Evolutionary conservation across 2,797 vertebrate species (phyloP).

Genomic region (Propithecus perrieri): DNA sequence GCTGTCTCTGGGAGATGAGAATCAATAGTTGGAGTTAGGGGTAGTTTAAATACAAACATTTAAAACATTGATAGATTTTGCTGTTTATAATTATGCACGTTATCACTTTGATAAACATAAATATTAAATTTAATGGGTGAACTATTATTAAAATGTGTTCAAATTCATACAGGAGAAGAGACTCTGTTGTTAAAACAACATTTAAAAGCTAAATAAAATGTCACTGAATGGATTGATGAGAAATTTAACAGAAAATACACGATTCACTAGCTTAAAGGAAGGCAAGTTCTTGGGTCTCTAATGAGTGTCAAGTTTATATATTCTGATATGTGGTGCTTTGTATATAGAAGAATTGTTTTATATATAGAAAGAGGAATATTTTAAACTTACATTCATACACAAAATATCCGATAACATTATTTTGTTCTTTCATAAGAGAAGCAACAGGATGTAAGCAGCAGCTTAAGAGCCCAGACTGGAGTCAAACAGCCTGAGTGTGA

Average conservation of each 20-base stretch:
- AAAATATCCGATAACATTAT: background rate
- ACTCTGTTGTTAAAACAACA: background rate
- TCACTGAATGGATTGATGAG: background rate
- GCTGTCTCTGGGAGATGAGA: background rate
- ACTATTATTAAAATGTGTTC: background rate
- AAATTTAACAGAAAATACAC: background rate
- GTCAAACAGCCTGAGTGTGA: background rate
- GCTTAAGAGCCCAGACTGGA: background rate
- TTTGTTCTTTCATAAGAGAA: background rate
- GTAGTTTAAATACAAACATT: background rate
- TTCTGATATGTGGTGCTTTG: background rate
- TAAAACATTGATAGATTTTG: background rate
- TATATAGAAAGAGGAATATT: background rate
- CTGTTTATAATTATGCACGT: background rate
- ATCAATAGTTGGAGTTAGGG: background rate
- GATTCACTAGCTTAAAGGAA: background rate
- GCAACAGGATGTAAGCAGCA: background rate
- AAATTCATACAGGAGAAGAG: background rate
- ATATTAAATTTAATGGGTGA: background rate
- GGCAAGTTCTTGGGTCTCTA: background rate
- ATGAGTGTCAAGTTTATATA: background rate
- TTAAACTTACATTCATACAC: background rate
- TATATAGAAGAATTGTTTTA: background rate
- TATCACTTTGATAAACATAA: background rate
- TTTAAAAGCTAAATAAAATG: background rate